These are phyloP conservation scores for Augochlorella aurata DNA, from an alignment of 2,888 invertebrate species.

Conservation along the genomic window DNA sequence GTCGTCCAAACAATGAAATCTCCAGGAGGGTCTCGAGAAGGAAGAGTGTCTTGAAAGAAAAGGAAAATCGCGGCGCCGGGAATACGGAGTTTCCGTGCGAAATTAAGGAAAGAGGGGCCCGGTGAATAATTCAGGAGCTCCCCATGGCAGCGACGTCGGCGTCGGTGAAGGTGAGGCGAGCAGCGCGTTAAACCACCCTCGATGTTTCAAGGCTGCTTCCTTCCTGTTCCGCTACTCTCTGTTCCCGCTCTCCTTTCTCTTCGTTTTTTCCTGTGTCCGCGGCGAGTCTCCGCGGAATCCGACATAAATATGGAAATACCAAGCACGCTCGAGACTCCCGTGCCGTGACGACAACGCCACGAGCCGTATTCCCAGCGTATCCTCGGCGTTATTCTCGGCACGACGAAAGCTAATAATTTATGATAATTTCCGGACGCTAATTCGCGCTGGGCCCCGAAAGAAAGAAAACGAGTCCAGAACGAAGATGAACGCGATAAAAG, in stretches of 20 bases:
- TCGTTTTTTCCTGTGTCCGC: not conserved
- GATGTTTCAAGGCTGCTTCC: constrained; percentile 20
- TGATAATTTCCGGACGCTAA: constrained; percentile 69
- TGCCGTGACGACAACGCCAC: constrained; percentile 11
- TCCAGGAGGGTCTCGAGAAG: not conserved
- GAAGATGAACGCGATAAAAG: constrained; percentile 40
- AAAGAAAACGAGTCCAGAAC: constrained; percentile 28
- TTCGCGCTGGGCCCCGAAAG: constrained; percentile 49
- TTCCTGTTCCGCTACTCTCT: constrained; percentile 16
- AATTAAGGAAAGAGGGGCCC: constrained; percentile 51
- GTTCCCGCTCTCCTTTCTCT: constrained; percentile 1
- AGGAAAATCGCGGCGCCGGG: constrained; percentile 2
- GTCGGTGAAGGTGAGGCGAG: constrained; percentile 40
- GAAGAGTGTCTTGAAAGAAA: not conserved
- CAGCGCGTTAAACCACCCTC: constrained; percentile 52
- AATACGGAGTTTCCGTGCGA: constrained; percentile 30
- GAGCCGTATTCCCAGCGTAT: no score
- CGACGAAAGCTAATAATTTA: constrained; percentile 66
- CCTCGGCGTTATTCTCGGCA: not conserved
- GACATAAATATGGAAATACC: constrained; percentile 69
- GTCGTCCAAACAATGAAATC: not conserved
- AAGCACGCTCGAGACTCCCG: constrained; percentile 8
- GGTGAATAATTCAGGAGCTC: constrained; percentile 58
- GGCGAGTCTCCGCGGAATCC: constrained; percentile 24
- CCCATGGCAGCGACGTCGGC: not conserved